These are phyloP conservation scores for Pharmacophagus antenor DNA, from an alignment of 2,888 invertebrate genomes.

Conservation along the genomic window DNA sequence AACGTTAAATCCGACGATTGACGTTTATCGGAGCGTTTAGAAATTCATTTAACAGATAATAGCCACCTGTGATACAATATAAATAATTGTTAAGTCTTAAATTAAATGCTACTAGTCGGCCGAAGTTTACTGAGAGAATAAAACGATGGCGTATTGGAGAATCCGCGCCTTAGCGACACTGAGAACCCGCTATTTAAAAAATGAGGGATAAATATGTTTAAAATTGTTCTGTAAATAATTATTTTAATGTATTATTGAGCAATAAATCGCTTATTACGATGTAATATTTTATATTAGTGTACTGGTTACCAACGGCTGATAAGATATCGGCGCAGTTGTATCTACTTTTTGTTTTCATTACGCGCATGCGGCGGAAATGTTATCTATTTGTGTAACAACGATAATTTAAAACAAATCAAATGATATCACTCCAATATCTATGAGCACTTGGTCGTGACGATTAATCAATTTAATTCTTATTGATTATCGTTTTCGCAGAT, in stretches of 20 bases:
- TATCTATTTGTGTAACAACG: constrained; percentile 18
- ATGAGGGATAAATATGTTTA: too few species aligned
- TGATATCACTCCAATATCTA: constrained; percentile 26
- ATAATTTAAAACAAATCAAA: constrained; percentile 28
- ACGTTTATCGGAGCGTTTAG: constrained; percentile 45
- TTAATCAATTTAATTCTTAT: constrained; percentile 25
- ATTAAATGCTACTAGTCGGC: constrained; percentile 20
- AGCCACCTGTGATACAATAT: constrained; percentile 34
- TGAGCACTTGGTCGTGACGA: constrained; percentile 18
- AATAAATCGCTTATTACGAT: not conserved
- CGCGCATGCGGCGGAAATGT: constrained; percentile 17
- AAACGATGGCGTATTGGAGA: not conserved
- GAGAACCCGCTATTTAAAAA: too few species aligned
- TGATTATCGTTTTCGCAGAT: constrained; percentile 6
- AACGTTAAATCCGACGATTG: constrained; percentile 50
- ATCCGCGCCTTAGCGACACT: too few species aligned
- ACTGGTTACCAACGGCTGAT: constrained; percentile 16
- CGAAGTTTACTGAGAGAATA: not conserved
- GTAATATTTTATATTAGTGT: not conserved
- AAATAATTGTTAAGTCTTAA: constrained; percentile 32
- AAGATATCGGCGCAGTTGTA: constrained; percentile 6
- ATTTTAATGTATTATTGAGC: not conserved
- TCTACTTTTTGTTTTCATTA: constrained; percentile 4
- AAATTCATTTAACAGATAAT: constrained; percentile 39
- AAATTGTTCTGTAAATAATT: not conserved